Base-by-base conservation (phyloP, 2,113 vertebrate genomes). In the Chaenocephalus aceratus region DNA sequence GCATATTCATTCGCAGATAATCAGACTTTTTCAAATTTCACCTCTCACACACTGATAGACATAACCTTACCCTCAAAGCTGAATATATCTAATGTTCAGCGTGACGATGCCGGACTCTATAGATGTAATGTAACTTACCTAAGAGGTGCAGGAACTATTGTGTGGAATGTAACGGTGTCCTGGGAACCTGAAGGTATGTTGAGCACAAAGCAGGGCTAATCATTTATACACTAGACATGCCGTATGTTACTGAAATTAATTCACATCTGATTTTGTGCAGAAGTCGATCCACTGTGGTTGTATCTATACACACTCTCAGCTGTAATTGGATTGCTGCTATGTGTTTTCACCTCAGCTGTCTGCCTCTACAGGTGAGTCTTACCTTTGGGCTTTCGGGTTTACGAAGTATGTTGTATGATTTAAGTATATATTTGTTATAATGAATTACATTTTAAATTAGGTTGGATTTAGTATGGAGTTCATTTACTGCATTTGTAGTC, bases 1-100 rank as follows among this genome's bases (percentile, higher is more conserved):
- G 0, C 1, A 21, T 2, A 80, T 68, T 0, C 0, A 0, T 0
- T 0, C 2, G 0, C 0, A 7, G 0, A 0, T 0, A 74, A 87
- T 63, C 0, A 0, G 12, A 82, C 11, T 9, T 0, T 11, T 48
- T 75, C 65, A 36, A 84, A 86, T 72, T 67, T 90, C 2, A 49
- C 79, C 2, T 79, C 72, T 69, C 4, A 77, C 1, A 83, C 53
- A 66, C 0, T 89, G 58, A 74, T 86, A 78, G 54, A 88, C n/a
- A 0, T 0, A 7, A 49, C 48, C 4, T 45, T 12, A 2, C 46
- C 14, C 36, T 5, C n/a, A 59, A 16, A 6, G 1, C 18, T 75
- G 0, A 84, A 3, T 10, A 79, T 88, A 64, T 23, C n/a, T 18
- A 57, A 26, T 14, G 48, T 26, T 78, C 70, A 89, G 4, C 9